Conservation (phyloP, 2,888 invertebrate species). For the Fragum sueziense region DNA sequence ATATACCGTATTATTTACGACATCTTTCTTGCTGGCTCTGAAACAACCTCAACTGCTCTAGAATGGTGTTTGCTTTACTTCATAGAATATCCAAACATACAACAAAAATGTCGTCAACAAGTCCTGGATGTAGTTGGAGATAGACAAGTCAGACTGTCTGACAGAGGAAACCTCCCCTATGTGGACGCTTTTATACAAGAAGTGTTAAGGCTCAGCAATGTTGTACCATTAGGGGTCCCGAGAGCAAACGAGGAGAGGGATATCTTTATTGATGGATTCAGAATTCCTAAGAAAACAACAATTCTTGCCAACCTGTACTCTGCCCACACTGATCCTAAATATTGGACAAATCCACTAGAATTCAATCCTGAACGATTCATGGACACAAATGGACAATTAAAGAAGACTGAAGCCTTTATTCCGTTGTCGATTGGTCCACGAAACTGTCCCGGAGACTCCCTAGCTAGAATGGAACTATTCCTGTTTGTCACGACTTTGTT, state of each 20-base stretch:
- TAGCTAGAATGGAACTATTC: slow-evolving; percentile 9
- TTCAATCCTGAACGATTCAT: slow-evolving; percentile 42
- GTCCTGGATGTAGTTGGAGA: slow-evolving; percentile 26
- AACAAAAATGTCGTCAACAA: slow-evolving; percentile 59
- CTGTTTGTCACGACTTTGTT: slow-evolving; percentile 8
- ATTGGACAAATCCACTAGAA: slow-evolving; percentile 24
- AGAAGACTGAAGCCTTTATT: slow-evolving; percentile 20
- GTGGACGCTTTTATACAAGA: slow-evolving; percentile 35
- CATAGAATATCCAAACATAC: slow-evolving; percentile 64
- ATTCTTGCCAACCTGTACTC: slow-evolving; percentile 33
- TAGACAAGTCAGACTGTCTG: slow-evolving; percentile 8
- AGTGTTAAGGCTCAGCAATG: slow-evolving; percentile 18
- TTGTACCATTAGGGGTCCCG: slow-evolving; percentile 36
- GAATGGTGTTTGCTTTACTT: slow-evolving; percentile 67
- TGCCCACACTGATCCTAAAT: slow-evolving; percentile 17
- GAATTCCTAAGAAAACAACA: slow-evolving; percentile 24
- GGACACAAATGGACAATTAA: slow-evolving; percentile 8
- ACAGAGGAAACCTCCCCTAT: slow-evolving; percentile 20
- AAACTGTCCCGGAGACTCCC: slow-evolving; percentile 13
- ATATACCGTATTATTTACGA: slow-evolving; percentile 61
- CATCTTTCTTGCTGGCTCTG: slow-evolving; percentile 67
- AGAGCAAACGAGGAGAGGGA: slow-evolving; percentile 17
- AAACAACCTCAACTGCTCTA: slow-evolving; percentile 66
- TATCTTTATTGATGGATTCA: slow-evolving; percentile 13
- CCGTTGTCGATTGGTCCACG: slow-evolving; percentile 36